Conservation (phyloP, 2,797 vertebrate genomes). For the Pseudotriccus pelzelni region DNA sequence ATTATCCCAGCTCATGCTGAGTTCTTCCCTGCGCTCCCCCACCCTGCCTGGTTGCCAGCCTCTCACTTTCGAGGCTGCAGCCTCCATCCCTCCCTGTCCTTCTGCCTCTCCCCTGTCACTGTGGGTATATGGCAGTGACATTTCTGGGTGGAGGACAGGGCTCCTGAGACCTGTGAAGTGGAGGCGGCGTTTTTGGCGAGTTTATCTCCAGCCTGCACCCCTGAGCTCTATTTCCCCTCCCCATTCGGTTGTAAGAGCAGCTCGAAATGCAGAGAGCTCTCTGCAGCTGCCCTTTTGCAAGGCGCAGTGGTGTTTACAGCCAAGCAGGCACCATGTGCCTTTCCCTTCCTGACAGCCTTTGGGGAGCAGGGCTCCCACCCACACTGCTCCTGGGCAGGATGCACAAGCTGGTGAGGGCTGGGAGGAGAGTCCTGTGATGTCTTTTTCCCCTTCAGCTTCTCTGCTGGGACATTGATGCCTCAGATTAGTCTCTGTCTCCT, state of each 20-base stretch:
- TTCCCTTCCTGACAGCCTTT: background rate
- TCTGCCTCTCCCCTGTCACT: background rate
- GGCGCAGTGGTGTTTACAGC: background rate
- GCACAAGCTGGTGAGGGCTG: background rate
- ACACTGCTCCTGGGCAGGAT: background rate
- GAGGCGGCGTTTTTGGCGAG: background rate
- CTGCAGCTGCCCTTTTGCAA: background rate
- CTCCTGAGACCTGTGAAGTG: background rate
- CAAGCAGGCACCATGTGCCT: accelerated
- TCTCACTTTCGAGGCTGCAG: background rate
- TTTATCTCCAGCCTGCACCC: background rate
- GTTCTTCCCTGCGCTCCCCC: background rate
- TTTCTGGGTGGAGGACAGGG: background rate
- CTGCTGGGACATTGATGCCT: background rate
- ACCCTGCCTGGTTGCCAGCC: background rate
- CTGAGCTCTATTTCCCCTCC: background rate
- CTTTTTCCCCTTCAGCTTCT: background rate
- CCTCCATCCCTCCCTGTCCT: background rate
- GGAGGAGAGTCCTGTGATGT: background rate
- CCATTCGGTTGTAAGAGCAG: accelerated
- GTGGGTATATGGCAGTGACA: background rate
- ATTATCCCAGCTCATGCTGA: constrained; percentile 35
- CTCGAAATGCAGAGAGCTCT: background rate
- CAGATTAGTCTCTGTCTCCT: background rate
- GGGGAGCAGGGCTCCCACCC: background rate